Evolutionary conservation across 2,113 vertebrate genomes (phyloP).

Genomic region (Bagarius yarrelli): DNA sequence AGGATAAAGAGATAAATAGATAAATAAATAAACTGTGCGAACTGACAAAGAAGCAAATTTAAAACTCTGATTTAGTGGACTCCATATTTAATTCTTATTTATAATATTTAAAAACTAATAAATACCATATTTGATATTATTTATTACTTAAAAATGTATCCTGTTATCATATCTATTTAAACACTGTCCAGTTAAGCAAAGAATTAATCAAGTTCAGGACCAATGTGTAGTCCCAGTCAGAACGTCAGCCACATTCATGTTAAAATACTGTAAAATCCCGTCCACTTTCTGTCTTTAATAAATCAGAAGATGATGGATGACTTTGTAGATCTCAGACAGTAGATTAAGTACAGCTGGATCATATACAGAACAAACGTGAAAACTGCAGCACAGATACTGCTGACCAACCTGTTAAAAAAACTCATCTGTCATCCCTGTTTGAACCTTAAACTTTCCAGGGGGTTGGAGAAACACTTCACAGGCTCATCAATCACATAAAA

Average conservation of each 20-base stretch:
- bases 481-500: conserved; percentile 35
- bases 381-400: conserved; percentile 38
- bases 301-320: conserved; percentile 23
- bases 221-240: background rate
- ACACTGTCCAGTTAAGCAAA: background rate
- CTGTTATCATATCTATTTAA: background rate
- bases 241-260: background rate
- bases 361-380: conserved; percentile 20
- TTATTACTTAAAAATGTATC: too few relatives aligned
- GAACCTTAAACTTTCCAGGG: conserved; percentile 29
- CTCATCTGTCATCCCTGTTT: conserved; percentile 46
- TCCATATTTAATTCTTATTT: background rate
- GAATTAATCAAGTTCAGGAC: background rate
- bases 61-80: background rate
- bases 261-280: background rate
- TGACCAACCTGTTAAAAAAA: conserved; percentile 48
- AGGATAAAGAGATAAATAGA: background rate
- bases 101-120: too few relatives aligned
- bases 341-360: conserved; percentile 1
- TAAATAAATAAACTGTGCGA: background rate
- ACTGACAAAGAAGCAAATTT: background rate
- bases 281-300: conserved; percentile 21
- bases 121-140: too few relatives aligned
- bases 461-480: conserved; percentile 23
- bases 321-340: conserved; percentile 6